A percentile compares a stretch with the other conserved stretches of the same genome.
Evolutionary conservation across 2,797 vertebrate genomes (phyloP).

Genomic region (Mormyrops attenuatus): DNA sequence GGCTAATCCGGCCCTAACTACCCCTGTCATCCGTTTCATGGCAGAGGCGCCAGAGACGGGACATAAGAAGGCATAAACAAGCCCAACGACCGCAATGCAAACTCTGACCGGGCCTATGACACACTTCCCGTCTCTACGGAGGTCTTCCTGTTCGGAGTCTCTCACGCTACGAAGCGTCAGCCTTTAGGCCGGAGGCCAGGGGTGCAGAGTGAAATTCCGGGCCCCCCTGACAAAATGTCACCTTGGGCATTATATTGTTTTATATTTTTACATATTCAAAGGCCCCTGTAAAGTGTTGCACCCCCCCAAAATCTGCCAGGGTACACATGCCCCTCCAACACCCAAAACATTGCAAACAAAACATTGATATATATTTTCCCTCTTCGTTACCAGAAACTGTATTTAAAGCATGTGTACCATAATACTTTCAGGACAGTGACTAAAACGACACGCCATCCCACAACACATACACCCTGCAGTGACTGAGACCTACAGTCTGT

Average conservation of each 20-base stretch:
- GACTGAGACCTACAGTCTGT: background rate
- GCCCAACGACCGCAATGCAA: slow-evolving; percentile 53
- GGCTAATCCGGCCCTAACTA: background rate
- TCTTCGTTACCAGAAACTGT: background rate
- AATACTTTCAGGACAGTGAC: background rate
- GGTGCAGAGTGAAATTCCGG: background rate
- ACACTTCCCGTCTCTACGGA: slow-evolving; percentile 34
- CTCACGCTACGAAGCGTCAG: background rate
- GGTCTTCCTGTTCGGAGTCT: background rate
- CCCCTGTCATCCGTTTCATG: slow-evolving; percentile 42
- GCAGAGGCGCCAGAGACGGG: slow-evolving; percentile 28
- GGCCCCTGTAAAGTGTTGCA: background rate
- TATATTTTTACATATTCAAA: background rate
- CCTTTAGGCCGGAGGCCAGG: background rate
- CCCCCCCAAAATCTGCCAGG: background rate
- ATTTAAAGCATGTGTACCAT: background rate
- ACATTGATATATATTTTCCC: background rate
- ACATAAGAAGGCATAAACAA: slow-evolving; percentile 38
- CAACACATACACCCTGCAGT: background rate
- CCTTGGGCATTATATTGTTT: background rate
- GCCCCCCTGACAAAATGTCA: background rate
- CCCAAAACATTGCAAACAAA: background rate
- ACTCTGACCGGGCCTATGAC: slow-evolving; percentile 48
- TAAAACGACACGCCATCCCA: background rate
- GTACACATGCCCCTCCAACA: background rate